These are phyloP conservation scores for Steinernema carpocapsae DNA, from an alignment of 2,888 invertebrate genomes.

Conservation along the genomic window DNA sequence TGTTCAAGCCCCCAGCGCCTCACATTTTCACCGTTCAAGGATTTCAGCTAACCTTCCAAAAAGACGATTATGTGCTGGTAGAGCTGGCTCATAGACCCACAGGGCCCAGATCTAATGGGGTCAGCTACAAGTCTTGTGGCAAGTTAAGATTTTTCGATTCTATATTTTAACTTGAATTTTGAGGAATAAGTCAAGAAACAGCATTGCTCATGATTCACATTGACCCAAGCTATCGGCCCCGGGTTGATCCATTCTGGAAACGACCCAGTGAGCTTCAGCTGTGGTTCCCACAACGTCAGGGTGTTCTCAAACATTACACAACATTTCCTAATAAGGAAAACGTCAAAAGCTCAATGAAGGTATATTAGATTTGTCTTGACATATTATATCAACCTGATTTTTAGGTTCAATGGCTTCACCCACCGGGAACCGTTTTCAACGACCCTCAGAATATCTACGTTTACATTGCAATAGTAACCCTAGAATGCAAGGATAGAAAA, in stretches of 20 bases:
- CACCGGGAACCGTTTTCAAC: background rate
- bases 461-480: background rate
- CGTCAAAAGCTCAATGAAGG: background rate
- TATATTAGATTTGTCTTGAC: background rate
- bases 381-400: background rate
- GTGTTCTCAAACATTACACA: background rate
- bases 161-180: background rate
- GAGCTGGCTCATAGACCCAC: background rate
- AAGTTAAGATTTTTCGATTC: background rate
- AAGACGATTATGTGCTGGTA: slow-evolving; percentile 13
- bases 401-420: background rate
- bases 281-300: background rate
- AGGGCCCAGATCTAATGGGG: background rate
- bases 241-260: background rate
- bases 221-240: background rate
- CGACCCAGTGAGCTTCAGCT: background rate
- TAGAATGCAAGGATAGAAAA: background rate
- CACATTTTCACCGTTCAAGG: background rate
- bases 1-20: background rate
- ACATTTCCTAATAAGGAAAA: background rate
- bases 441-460: background rate
- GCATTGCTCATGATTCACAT: slow-evolving; percentile 1
- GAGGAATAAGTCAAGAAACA: slow-evolving; percentile 5
- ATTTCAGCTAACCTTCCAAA: background rate
- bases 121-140: background rate